These are phyloP conservation scores for Atta cephalotes DNA, from an alignment of 1,140 invertebrate genomes.

Conservation along the genomic window DNA sequence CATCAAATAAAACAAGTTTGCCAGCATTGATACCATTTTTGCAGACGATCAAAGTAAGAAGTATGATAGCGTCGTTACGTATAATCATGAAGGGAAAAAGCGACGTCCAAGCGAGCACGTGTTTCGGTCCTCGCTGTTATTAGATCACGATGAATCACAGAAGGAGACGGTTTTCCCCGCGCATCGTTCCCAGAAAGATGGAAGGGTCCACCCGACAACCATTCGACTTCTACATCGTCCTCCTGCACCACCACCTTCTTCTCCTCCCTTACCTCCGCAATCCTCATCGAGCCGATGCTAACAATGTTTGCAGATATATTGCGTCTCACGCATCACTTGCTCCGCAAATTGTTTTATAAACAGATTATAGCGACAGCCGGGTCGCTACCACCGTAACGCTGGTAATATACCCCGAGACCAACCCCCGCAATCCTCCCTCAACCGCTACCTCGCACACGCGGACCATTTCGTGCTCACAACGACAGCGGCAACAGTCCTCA, in stretches of 20 bases:
- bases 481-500: slow-evolving; percentile 7
- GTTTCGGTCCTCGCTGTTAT: slow-evolving; percentile 65
- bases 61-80: slow-evolving; percentile 24
- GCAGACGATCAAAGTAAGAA: not conserved
- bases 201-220: slow-evolving; percentile 61
- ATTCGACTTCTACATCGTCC: slow-evolving; percentile 32
- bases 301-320: slow-evolving; percentile 87
- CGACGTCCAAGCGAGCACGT: slow-evolving; percentile 51
- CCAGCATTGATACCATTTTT: too few relatives aligned
- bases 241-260: slow-evolving; percentile 59
- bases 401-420: slow-evolving; percentile 75
- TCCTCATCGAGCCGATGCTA: slow-evolving; percentile 86
- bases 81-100: slow-evolving; percentile 20
- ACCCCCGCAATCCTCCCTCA: slow-evolving; percentile 52
- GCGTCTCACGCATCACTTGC: slow-evolving; percentile 87
- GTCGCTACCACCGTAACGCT: slow-evolving; percentile 74
- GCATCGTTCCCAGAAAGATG: slow-evolving; percentile 54
- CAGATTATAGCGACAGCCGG: slow-evolving; percentile 86
- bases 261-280: slow-evolving; percentile 81
- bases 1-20: not conserved
- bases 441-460: slow-evolving; percentile 49
- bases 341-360: slow-evolving; percentile 87
- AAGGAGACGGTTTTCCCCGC: slow-evolving; percentile 37
- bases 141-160: slow-evolving; percentile 77
- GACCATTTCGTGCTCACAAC: slow-evolving; percentile 51